A percentile compares a stretch with the other conserved stretches of the same genome.
phyloP scores from a whole-genome alignment of 2,797 vertebrate genomes.

The Aratinga solstitialis region DNA sequence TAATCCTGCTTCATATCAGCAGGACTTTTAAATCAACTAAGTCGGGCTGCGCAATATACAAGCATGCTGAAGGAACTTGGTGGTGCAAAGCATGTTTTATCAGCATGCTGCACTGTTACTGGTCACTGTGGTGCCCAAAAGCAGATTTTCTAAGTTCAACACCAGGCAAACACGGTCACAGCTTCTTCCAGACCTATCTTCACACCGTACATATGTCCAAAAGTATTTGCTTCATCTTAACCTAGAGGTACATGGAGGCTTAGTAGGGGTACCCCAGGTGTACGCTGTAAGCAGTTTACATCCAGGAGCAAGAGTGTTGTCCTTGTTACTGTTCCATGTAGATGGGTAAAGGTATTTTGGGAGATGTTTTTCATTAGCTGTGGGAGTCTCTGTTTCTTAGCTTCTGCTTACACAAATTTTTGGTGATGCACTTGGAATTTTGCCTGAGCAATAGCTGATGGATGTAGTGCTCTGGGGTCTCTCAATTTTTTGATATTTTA shows the following conservation, averaged over 20 bases:
- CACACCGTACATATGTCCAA: neutral
- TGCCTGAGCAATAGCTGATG: neutral
- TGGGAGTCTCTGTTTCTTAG: neutral
- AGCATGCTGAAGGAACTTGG: neutral
- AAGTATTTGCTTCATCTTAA: neutral
- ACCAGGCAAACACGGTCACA: neutral
- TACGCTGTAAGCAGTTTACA: neutral
- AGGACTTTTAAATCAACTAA: neutral
- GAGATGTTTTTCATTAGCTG: neutral
- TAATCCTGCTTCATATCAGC: neutral
- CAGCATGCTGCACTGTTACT: neutral
- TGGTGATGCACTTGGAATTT: neutral
- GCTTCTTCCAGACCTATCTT: neutral
- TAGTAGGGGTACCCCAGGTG: neutral
- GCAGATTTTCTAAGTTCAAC: neutral
- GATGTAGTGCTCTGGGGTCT: neutral
- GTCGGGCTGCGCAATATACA: neutral
- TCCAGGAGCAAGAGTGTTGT: neutral
- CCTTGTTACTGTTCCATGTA: neutral
- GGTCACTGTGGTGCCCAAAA: neutral
- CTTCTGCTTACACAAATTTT: neutral
- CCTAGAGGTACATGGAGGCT: neutral
- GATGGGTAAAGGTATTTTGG: neutral
- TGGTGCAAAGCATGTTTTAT: neutral
- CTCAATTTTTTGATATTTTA: neutral